Evolutionary conservation across 2,888 invertebrate species (phyloP).

Genomic region (Drosophila sordidapex): DNA sequence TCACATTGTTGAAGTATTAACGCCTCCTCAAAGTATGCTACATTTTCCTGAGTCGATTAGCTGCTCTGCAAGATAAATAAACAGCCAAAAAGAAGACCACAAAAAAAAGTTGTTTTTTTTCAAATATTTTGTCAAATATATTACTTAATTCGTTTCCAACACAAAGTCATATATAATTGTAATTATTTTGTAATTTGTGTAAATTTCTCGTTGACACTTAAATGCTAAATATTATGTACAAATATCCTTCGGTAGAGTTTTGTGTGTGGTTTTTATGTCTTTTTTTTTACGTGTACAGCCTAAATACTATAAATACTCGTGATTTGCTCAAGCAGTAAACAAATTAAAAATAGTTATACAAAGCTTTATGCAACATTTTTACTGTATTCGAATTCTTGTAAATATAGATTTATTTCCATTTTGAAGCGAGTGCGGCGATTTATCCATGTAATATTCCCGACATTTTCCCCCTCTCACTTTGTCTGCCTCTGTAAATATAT

Average conservation of each 20-base stretch:
- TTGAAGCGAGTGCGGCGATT: slow-evolving; percentile 66
- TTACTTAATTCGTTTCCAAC: slow-evolving; percentile 51
- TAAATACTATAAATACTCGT: slow-evolving; percentile 28
- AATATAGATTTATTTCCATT: slow-evolving; percentile 46
- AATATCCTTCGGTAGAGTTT: slow-evolving; percentile 62
- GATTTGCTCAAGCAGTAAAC: slow-evolving; percentile 55
- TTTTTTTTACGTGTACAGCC: slow-evolving; percentile 12
- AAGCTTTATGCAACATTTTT: slow-evolving; percentile 14
- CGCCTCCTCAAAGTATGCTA: slow-evolving; percentile 20
- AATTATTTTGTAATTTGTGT: slow-evolving; percentile 43
- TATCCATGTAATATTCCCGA: slow-evolving; percentile 24
- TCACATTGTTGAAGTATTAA: neutral
- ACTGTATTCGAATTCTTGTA: slow-evolving; percentile 43
- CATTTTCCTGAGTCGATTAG: neutral
- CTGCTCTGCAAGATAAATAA: neutral
- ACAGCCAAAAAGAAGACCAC: slow-evolving; percentile 21
- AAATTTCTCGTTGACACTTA: slow-evolving; percentile 66
- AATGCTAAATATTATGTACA: slow-evolving; percentile 67
- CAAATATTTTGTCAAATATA: slow-evolving; percentile 25
- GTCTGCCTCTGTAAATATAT: neutral
- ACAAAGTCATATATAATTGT: slow-evolving; percentile 58
- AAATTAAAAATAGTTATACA: slow-evolving; percentile 41
- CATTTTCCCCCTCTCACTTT: neutral
- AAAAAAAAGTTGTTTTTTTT: neutral
- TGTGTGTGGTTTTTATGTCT: slow-evolving; percentile 9